phyloP scores from a whole-genome alignment of 2,888 invertebrate genomes.

The Tipula unca region DNA sequence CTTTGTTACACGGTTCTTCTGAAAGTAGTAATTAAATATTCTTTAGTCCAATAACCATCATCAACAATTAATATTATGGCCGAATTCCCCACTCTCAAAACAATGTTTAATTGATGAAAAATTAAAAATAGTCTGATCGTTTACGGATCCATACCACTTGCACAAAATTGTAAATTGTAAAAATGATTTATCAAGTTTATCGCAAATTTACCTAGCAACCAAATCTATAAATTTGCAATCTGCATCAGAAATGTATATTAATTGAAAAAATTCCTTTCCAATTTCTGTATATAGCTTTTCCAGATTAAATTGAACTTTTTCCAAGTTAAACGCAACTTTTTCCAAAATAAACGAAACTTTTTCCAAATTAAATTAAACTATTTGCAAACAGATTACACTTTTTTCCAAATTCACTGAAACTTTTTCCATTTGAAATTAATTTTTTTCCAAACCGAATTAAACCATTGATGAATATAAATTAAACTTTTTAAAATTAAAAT shows the following conservation, averaged over 20 bases:
- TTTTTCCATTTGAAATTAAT: too few relatives aligned
- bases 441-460: too few relatives aligned
- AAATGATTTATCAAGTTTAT: not conserved
- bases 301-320: too few relatives aligned
- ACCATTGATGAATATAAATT: too few relatives aligned
- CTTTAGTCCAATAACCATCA: too few relatives aligned
- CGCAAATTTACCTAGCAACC: constrained; percentile 25
- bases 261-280: constrained; percentile 29
- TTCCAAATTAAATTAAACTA: too few relatives aligned
- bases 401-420: too few relatives aligned
- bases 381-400: too few relatives aligned
- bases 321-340: too few relatives aligned
- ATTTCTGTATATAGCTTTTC: too few relatives aligned
- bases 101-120: constrained; percentile 24
- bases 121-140: constrained; percentile 30
- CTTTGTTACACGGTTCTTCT: not conserved
- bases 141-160: constrained; percentile 30
- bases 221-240: constrained; percentile 26
- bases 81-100: constrained; percentile 24
- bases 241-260: constrained; percentile 28
- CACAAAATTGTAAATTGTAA: not conserved
- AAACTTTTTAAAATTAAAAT: too few relatives aligned
- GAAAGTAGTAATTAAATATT: constrained; percentile 22
- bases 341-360: too few relatives aligned
- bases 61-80: constrained; percentile 23